Base-by-base conservation (phyloP, 1,140 invertebrate genomes). In the Ceratina calcarata region DNA sequence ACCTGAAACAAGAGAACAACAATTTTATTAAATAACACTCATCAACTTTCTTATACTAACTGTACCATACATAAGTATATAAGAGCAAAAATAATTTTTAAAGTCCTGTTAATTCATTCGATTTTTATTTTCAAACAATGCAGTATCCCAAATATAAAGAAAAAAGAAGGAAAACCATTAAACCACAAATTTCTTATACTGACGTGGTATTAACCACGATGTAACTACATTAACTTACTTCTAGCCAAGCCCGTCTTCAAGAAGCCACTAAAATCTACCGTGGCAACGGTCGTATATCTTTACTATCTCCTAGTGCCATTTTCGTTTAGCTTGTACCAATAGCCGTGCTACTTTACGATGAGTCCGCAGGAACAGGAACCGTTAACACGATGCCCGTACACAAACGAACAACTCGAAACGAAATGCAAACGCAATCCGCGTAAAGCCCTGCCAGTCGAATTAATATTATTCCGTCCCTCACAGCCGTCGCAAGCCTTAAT, bases 401-500 rank as follows among this genome's bases (percentile, higher is more conserved):
- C 37, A 45, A 45, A 45, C 37, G 37, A 45, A 45, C 7, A 10
- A 20, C 7, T 78, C 51, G 24, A 78, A 78, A 72, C 45, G 51
- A 78, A 70, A 62, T 49, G 32, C 24, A 78, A 49, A 15, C 60
- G 24, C 49, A 10, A 55, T 71, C n/a, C 20, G 58, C 67, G n/a
- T 64, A 64, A 71, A 78, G 64, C n/a, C n/a, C 45, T 20, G 15
- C 57, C 18, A 22, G 10, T n/a, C 45, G 55, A 57, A 68, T 78
- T 57, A 71, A 64, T 78, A 78, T 78, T 71, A 77, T 45, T 53
- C 75, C 7, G 15, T 24, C 32, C 1, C 37, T 24, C 12, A 4
- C 18, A 69, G 66, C 64, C 45, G 74, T 76, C 65, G 55, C 53
- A 27, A 61, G 66, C 37, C n/a, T 72, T 78, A 72, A 78, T 64